These are phyloP conservation scores for Eulimnadia texana DNA, from an alignment of 1,140 invertebrate genomes.

Conservation along the genomic window DNA sequence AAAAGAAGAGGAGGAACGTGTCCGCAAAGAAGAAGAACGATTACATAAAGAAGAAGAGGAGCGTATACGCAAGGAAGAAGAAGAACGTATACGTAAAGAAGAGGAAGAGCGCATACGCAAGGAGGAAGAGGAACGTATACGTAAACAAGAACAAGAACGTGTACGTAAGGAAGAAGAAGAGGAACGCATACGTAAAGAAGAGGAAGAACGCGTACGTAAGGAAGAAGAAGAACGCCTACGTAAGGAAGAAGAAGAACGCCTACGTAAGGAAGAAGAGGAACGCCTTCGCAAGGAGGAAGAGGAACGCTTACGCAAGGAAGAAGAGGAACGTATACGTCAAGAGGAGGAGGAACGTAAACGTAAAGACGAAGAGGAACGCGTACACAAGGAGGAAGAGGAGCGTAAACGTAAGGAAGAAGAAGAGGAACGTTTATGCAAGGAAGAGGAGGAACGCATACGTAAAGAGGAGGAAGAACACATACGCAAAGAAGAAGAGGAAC, in stretches of 20 bases:
- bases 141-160: constrained; percentile 21
- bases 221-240: constrained; percentile 19
- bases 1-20: constrained; percentile 20
- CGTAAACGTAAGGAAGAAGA: constrained; percentile 14
- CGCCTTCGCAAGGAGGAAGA: not conserved
- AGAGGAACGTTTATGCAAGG: constrained; percentile 18
- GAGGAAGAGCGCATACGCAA: constrained; percentile 6
- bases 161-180: constrained; percentile 20
- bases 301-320: not conserved
- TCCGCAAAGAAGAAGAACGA: constrained; percentile 14
- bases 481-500: constrained; percentile 5
- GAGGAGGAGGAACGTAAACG: not conserved
- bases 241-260: constrained; percentile 20
- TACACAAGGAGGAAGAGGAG: not conserved
- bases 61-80: constrained; percentile 1
- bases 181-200: constrained; percentile 17
- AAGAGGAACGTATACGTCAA: not conserved
- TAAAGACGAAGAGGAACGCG: not conserved
- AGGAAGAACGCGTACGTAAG: constrained; percentile 19
- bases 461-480: not conserved
- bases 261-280: constrained; percentile 1
- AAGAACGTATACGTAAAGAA: constrained; percentile 10
- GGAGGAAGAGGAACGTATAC: constrained; percentile 17
- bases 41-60: constrained; percentile 20
- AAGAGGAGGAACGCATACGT: constrained; percentile 1